phyloP scores from a whole-genome alignment of 2,888 invertebrate species.

The Chelonus formosanus region DNA sequence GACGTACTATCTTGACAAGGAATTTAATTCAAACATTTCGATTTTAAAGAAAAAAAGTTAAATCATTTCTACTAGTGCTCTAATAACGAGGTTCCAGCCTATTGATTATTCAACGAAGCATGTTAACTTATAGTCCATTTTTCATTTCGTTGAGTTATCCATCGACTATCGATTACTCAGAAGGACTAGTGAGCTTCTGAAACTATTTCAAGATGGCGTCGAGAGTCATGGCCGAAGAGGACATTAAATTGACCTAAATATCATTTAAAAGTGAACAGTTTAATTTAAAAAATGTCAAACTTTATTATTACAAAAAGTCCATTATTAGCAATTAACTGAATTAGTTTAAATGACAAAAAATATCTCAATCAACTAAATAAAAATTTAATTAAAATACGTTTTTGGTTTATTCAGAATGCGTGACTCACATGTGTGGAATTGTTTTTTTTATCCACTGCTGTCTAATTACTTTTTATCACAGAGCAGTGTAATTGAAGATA shows the following conservation, averaged over 20 bases:
- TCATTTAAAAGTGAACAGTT: constrained; percentile 28
- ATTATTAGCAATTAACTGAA: no score
- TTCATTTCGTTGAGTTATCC: constrained; percentile 44
- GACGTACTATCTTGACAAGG: no score
- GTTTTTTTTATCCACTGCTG: no score
- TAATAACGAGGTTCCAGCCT: constrained; percentile 4
- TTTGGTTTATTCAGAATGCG: no score
- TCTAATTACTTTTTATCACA: no score
- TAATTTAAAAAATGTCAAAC: no score
- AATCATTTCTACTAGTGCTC: neutral
- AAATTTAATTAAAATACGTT: neutral
- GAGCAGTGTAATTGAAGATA: no score
- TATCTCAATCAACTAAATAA: neutral
- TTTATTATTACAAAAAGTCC: no score
- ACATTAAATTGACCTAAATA: constrained; percentile 17
- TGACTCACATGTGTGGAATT: no score
- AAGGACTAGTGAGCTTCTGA: constrained; percentile 37
- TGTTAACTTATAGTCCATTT: constrained; percentile 42
- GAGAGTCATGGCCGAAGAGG: constrained; percentile 41
- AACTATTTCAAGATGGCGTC: constrained; percentile 50
- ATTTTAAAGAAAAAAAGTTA: neutral
- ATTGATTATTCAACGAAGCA: constrained; percentile 13
- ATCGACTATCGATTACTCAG: constrained; percentile 52
- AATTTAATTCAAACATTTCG: no score
- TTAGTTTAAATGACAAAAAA: no score